phyloP scores from a whole-genome alignment of 2,888 invertebrate species.

The Drosophila macrospina region DNA sequence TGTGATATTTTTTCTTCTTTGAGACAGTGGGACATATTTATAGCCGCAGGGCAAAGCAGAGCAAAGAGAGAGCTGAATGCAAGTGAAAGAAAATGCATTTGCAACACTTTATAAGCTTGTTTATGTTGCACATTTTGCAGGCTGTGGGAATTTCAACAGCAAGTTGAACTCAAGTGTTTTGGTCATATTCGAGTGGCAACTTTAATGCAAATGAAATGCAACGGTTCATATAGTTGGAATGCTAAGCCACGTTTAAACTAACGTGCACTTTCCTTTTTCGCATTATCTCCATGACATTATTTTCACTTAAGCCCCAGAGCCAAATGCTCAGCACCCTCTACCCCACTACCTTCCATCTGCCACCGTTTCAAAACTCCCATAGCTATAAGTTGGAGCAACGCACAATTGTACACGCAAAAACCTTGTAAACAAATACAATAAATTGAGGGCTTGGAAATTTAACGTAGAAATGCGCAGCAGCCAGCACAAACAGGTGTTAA shows the following conservation, averaged over 20 bases:
- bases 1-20: neutral
- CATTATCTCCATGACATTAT: conserved; percentile 72
- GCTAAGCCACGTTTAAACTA: conserved; percentile 45
- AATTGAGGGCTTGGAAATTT: conserved; percentile 70
- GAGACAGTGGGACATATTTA: conserved; percentile 5
- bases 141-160: conserved; percentile 21
- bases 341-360: neutral
- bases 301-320: conserved; percentile 68
- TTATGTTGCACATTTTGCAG: conserved; percentile 14
- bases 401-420: conserved; percentile 75
- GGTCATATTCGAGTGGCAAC: conserved; percentile 46
- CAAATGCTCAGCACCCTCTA: conserved; percentile 30
- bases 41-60: neutral
- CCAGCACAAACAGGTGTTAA: conserved; percentile 80
- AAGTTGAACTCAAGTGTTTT: conserved; percentile 46
- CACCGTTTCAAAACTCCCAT: conserved; percentile 2
- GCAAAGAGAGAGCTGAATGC: conserved; percentile 2
- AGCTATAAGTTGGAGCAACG: conserved; percentile 58
- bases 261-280: conserved; percentile 70
- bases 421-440: conserved; percentile 79
- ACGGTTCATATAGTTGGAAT: conserved; percentile 18
- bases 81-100: conserved; percentile 20
- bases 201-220: conserved; percentile 74
- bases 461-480: conserved; percentile 58
- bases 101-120: conserved; percentile 39